Evolutionary conservation across 92 coral and sea anemone genomes (phyloP), one percentile per base, ranked within the genome.

Genomic region (Bergia sp.): DNA sequence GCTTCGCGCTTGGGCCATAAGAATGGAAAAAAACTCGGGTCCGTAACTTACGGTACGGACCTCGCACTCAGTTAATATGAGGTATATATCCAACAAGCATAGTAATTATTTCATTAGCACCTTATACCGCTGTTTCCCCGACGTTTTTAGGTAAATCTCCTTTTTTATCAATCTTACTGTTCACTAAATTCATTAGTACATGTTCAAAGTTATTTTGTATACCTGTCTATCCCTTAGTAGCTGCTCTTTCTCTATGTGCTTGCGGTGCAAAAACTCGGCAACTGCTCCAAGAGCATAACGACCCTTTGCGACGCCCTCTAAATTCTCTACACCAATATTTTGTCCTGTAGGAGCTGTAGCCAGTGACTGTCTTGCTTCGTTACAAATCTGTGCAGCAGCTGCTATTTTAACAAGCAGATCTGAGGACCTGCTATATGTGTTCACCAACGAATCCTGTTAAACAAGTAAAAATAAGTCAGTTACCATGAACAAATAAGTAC

Each of bases 251-350:
- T 80, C 29, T 0, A 36, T 13, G 85, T 57, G 43, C 36, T 38
- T 80, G 7, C 18, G 85, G 45, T 80, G n/a, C 85, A 80, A 53
- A 57, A 80, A 80, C 85, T 57, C 71, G 71, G 85, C 85, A 80
- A 80, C 85, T 80, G 20, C 85, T 80, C 85, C 85, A 15, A 80
- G 85, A 55, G 85, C 65, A 37, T 80, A 80, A 21, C 85, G 85
- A 13, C 69, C 69, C 21, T 80, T 80, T 13, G 85, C 85, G 64
- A 80, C 85, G 1, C 85, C 85, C 85, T 80, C 85, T 40, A 80
- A 80, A 38, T 41, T 21, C n/a, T 57, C 85, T 18, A 80, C 85
- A 16, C 42, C 29, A 37, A 80, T 37, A 29, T 38, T 38, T 13
- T 55, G 85, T 10, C 65, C 69, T 3, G 71, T 9, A 53, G 44